Evolutionary conservation across 1,140 invertebrate species (phyloP).

Genomic region (Condylostylus longicornis): DNA sequence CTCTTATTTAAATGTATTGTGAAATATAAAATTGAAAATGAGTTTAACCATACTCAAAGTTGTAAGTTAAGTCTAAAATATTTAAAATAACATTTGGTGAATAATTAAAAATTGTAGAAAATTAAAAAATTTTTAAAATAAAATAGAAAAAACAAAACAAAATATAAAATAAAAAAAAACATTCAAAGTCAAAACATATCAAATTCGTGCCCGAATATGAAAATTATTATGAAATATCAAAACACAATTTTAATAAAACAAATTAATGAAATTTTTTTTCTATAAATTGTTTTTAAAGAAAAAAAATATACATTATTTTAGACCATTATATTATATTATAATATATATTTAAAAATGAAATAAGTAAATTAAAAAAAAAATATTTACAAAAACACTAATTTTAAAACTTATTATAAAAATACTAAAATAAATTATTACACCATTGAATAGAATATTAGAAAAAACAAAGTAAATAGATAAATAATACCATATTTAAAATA

Average conservation of each 20-base stretch:
- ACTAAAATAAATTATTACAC: no score
- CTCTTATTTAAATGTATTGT: constrained; percentile 2
- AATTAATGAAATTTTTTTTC: background rate
- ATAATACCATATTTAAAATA: no score
- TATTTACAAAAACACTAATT: background rate
- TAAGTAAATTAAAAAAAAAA: background rate
- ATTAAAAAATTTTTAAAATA: constrained; percentile 3
- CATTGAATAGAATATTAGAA: no score
- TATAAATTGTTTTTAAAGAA: background rate
- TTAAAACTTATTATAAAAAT: constrained; percentile 1
- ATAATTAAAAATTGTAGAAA: constrained; percentile 10
- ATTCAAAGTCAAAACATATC: constrained; percentile 33
- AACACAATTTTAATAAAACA: constrained; percentile 9
- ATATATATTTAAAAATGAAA: background rate
- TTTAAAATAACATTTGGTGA: no score
- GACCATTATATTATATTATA: background rate
- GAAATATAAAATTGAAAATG: constrained; percentile 9
- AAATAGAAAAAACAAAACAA: constrained; percentile 15
- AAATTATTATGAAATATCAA: constrained; percentile 18
- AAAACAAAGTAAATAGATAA: no score
- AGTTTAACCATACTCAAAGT: no score
- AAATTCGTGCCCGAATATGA: constrained; percentile 27
- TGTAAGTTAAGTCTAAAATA: no score
- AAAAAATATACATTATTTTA: background rate
- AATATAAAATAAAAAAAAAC: no score